Evolutionary conservation across 2,113 vertebrate species (phyloP).

Genomic region (Mastomys coucha): DNA sequence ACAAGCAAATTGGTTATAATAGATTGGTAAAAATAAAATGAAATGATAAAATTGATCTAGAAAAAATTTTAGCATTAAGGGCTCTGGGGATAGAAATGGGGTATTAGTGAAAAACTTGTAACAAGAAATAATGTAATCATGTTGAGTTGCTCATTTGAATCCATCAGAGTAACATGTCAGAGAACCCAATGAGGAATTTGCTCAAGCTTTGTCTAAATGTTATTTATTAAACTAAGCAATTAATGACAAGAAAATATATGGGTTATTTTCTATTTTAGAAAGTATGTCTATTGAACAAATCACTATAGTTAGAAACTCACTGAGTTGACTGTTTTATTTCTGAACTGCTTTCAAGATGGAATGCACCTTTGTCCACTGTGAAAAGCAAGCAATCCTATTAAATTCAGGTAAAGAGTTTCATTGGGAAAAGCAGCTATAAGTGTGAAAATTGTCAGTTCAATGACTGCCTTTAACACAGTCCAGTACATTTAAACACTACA

Average conservation of each 20-base stretch:
- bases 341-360: background rate
- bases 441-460: background rate
- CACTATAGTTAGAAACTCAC: background rate
- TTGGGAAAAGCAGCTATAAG: background rate
- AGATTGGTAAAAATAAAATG: background rate
- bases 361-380: background rate
- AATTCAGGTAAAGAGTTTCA: conserved; percentile 28
- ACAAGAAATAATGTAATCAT: background rate
- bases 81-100: background rate
- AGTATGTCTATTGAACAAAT: background rate
- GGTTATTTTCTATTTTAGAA: background rate
- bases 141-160: background rate
- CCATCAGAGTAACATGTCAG: background rate
- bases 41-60: background rate
- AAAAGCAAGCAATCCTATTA: background rate
- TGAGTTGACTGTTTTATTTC: background rate
- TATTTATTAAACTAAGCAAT: conserved; percentile 25
- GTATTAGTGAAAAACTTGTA: too few species aligned
- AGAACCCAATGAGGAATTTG: background rate
- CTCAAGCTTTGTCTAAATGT: background rate
- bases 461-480: background rate
- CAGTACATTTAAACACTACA: background rate
- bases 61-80: background rate
- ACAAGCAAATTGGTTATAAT: background rate
- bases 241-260: background rate